Evolutionary conservation across 2,888 invertebrate species (phyloP).

Genomic region (Caenorhabditis sulstoni): DNA sequence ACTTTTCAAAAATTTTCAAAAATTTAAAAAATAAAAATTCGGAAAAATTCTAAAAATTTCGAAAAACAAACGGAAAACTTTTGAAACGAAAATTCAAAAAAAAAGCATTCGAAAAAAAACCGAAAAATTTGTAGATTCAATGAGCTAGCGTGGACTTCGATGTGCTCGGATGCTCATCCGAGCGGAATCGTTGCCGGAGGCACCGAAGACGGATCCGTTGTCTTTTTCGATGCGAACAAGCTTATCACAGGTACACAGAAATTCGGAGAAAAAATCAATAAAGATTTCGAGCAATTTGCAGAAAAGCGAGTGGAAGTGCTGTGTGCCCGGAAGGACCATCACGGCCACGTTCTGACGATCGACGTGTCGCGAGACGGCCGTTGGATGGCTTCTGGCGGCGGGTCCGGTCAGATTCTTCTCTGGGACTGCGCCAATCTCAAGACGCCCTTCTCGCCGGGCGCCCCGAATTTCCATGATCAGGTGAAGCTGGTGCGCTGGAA

Average conservation of each 20-base stretch:
- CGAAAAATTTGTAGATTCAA: constrained; percentile 56
- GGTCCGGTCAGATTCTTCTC: constrained; percentile 57
- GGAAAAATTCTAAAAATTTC: too few relatives aligned
- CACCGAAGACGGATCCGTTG: constrained; percentile 61
- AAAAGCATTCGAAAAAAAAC: too few relatives aligned
- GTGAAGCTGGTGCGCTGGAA: constrained; percentile 61
- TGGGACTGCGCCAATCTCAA: constrained; percentile 63
- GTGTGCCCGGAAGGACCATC: constrained; percentile 46
- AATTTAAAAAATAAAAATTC: too few relatives aligned
- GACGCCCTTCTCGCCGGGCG: constrained; percentile 60
- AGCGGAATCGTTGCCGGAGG: constrained; percentile 58
- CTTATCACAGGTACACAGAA: constrained; percentile 37
- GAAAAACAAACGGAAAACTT: too few relatives aligned
- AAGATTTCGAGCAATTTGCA: constrained; percentile 8
- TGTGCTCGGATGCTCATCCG: constrained; percentile 53
- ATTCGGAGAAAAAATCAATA: too few relatives aligned
- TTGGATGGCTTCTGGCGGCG: constrained; percentile 61
- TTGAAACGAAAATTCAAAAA: too few relatives aligned
- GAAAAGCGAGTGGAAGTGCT: constrained; percentile 37
- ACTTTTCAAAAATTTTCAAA: too few relatives aligned
- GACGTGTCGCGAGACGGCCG: constrained; percentile 55
- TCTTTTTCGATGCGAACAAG: constrained; percentile 55
- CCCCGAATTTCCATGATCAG: constrained; percentile 54
- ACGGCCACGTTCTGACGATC: constrained; percentile 57
- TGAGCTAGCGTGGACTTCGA: constrained; percentile 51